Conservation (phyloP, 1,140 invertebrate genomes). For the Ephestia elutella region DNA sequence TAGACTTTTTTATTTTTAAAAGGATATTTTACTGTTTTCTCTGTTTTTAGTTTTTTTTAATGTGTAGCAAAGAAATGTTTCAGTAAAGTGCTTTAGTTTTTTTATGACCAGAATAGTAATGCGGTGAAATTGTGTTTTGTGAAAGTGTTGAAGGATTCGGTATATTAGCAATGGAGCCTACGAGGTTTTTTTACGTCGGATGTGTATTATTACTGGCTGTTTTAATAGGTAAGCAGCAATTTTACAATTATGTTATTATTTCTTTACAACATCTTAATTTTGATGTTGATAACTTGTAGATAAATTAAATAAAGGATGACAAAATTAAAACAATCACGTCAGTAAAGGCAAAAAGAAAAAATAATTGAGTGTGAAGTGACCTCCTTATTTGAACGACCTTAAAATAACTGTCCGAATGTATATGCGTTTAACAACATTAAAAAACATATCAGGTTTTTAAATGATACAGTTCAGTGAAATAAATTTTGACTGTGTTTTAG, state of each 20-base stretch:
- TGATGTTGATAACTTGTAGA: conserved; percentile 11
- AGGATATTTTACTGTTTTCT: no score
- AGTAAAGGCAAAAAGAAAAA: neutral
- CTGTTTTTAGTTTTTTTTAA: no score
- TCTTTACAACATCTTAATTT: neutral
- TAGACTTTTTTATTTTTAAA: conserved; percentile 15
- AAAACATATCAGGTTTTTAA: neutral
- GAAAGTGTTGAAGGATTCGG: conserved; percentile 53
- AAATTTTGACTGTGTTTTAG: no score
- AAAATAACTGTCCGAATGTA: neutral
- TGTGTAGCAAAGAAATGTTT: neutral
- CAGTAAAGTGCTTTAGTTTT: conserved; percentile 9
- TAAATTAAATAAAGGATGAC: conserved; percentile 11
- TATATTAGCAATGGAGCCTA: conserved; percentile 49
- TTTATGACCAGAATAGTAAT: conserved; percentile 24
- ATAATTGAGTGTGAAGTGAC: neutral
- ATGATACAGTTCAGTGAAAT: no score
- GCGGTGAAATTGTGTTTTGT: conserved; percentile 48
- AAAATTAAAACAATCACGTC: neutral
- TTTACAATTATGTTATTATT: conserved; percentile 2
- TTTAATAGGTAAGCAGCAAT: conserved; percentile 43
- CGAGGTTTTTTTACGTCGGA: conserved; percentile 43
- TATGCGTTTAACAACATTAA: neutral
- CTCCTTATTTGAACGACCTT: neutral
- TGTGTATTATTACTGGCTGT: conserved; percentile 41